phyloP scores from a whole-genome alignment of 1,140 invertebrate genomes.

The Calliphora vicina region DNA sequence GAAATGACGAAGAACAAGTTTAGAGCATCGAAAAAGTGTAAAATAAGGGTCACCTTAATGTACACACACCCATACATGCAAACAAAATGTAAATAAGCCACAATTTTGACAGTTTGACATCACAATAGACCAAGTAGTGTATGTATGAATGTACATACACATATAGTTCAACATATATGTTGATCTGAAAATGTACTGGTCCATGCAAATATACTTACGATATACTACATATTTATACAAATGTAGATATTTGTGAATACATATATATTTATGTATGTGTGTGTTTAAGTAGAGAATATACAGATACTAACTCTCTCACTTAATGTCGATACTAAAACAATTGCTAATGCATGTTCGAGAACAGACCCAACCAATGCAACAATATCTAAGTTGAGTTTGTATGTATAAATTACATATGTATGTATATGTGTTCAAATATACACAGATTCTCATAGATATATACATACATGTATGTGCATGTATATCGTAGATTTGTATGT shows the following conservation, averaged over 20 bases:
- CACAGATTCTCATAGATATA: neutral
- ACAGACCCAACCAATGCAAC: neutral
- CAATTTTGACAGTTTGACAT: slow-evolving; percentile 27
- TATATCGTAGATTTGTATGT: neutral
- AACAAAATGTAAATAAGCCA: slow-evolving; percentile 25
- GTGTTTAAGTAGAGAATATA: neutral
- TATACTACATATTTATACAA: no score
- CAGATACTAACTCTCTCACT: neutral
- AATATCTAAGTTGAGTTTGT: no score
- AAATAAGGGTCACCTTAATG: no score
- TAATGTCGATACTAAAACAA: slow-evolving; percentile 28
- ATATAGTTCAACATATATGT: neutral
- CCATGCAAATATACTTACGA: neutral
- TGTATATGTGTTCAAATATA: neutral
- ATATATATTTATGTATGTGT: neutral
- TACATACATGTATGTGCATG: neutral
- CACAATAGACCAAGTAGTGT: neutral
- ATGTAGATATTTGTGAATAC: no score
- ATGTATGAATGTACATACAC: neutral
- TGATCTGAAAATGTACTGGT: no score
- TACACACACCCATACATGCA: neutral
- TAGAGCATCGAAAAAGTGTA: no score
- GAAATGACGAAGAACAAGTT: no score
- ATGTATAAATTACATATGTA: no score
- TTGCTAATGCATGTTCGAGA: slow-evolving; percentile 22